Evolutionary conservation across 2,113 vertebrate genomes (phyloP).

Genomic region (Stictonetta naevosa): DNA sequence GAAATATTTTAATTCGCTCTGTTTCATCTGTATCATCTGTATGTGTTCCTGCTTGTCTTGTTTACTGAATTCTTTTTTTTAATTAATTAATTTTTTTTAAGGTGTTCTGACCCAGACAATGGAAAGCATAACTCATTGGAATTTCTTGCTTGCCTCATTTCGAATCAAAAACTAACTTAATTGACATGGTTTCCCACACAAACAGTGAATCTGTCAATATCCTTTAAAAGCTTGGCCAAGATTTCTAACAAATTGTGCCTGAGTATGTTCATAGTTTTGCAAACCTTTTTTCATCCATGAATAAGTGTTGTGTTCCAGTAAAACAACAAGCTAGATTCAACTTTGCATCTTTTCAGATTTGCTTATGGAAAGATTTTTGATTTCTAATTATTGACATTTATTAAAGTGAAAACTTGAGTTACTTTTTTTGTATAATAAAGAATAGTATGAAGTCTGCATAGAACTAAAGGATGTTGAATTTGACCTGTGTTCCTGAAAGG

Average conservation of each 20-base stretch:
- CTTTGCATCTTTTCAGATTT: not conserved
- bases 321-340: not conserved
- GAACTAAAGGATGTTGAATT: not conserved
- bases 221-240: not conserved
- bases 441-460: not conserved
- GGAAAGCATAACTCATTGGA: not conserved
- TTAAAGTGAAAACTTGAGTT: not conserved
- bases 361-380: not conserved
- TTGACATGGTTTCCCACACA: not conserved
- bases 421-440: not conserved
- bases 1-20: fast-evolving
- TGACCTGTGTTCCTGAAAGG: not conserved
- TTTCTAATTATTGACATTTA: not conserved
- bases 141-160: not conserved
- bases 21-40: too few relatives aligned
- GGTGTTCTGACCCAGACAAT: not conserved
- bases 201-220: not conserved
- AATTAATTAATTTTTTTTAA: not conserved
- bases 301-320: not conserved
- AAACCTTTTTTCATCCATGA: not conserved
- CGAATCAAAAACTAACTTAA: not conserved
- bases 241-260: not conserved
- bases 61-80: not conserved
- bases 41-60: not conserved
- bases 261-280: not conserved